These are phyloP conservation scores for Homarus americanus DNA, from an alignment of 1,140 invertebrate species.

Conservation along the genomic window DNA sequence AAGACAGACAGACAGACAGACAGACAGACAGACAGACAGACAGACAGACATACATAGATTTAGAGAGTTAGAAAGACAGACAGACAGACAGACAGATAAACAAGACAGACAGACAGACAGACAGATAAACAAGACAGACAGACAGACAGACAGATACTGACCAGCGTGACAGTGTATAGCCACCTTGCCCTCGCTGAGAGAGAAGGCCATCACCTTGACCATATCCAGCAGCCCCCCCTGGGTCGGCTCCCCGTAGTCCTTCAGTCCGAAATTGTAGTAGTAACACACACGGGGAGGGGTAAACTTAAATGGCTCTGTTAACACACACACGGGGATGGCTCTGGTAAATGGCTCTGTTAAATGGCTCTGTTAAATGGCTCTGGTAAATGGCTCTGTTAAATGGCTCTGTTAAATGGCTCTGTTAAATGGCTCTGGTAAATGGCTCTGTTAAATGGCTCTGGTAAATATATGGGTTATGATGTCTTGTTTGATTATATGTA, in stretches of 20 bases:
- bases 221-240: conserved; percentile 88
- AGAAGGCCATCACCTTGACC: conserved; percentile 91
- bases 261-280: conserved; percentile 92
- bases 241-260: conserved; percentile 89
- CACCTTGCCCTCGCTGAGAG: conserved; percentile 88
- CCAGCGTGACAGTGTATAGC: conserved; percentile 95
- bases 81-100: no score
- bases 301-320: background rate
- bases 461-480: no score
- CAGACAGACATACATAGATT: no score
- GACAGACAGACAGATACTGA: conserved; percentile 77
- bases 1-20: no score
- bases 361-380: no score
- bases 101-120: no score
- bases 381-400: no score
- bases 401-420: no score
- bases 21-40: conserved; percentile 9
- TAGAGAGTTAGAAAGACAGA: no score
- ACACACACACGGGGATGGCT: background rate
- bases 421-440: background rate
- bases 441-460: background rate
- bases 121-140: no score
- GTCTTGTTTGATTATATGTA: no score
- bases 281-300: conserved; percentile 82
- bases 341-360: background rate